Percentiles rank a stretch among this genome's conserved stretches.
Conservation (phyloP, 2,888 invertebrate species). For the Pseudolycoriella hygida region DNA sequence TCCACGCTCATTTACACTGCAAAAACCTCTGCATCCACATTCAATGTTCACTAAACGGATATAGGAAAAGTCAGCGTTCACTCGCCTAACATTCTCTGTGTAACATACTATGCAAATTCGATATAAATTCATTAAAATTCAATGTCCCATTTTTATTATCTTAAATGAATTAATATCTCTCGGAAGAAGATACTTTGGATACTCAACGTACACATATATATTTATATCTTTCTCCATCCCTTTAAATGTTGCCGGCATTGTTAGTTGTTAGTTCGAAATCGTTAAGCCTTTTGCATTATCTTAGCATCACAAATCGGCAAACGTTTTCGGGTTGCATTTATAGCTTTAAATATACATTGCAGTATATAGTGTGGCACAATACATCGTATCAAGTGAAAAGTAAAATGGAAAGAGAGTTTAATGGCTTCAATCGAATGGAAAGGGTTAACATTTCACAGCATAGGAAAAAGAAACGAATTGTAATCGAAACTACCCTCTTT, state of each 20-base stretch:
- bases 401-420: no score
- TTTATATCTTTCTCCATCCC: no score
- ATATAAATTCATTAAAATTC: conserved; percentile 6
- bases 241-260: no score
- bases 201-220: no score
- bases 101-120: conserved; percentile 2
- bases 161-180: conserved; percentile 5
- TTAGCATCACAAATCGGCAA: conserved; percentile 3
- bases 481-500: conserved; percentile 3
- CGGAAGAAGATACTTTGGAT: background rate
- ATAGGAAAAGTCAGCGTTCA: no score
- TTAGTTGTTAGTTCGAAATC: background rate
- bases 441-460: background rate
- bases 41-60: no score
- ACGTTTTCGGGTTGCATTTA: background rate
- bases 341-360: no score
- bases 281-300: conserved; percentile 2
- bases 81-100: background rate
- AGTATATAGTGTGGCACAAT: no score
- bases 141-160: conserved; percentile 6
- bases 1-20: no score
- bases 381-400: no score
- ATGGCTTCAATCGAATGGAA: no score
- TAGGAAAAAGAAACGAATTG: conserved; percentile 1
- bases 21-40: no score